A percentile compares a stretch with the other conserved stretches of the same genome.
phyloP scores from a whole-genome alignment of 2,888 invertebrate species.

The Noctua fimbriata region DNA sequence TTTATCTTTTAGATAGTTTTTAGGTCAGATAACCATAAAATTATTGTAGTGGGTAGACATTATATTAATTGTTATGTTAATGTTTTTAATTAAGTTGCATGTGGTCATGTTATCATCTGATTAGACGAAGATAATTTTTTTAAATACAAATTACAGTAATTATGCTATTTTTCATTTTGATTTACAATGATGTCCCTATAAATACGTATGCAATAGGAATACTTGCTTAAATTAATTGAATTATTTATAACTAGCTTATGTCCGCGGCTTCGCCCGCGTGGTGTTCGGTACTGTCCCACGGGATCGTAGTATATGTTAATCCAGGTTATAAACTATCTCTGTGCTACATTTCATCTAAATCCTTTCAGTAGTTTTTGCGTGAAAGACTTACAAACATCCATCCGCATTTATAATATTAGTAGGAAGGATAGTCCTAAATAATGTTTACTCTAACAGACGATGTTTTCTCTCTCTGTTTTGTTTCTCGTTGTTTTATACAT shows the following conservation, averaged over 20 bases:
- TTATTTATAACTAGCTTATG: not conserved
- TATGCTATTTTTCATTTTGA: conserved; percentile 1
- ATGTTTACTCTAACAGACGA: no score
- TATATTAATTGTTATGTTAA: conserved; percentile 23
- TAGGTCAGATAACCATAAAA: conserved; percentile 22
- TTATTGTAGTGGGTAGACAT: conserved; percentile 16
- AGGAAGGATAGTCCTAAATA: no score
- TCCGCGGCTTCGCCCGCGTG: no score
- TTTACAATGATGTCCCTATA: not conserved
- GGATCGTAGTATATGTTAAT: no score
- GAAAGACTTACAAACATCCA: no score
- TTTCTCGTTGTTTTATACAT: no score
- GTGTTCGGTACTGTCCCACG: no score
- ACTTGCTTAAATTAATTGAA: not conserved
- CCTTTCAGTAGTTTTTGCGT: no score
- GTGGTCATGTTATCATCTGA: not conserved
- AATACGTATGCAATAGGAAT: not conserved
- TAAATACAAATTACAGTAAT: not conserved
- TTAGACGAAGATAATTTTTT: not conserved
- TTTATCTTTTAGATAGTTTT: conserved; percentile 42
- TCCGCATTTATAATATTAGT: no score
- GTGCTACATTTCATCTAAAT: no score
- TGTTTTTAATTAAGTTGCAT: conserved; percentile 8
- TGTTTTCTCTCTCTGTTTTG: no score
- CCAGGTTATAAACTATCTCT: no score